Base-by-base conservation (phyloP, 2,888 invertebrate species). In the Masnerella sp. region DNA sequence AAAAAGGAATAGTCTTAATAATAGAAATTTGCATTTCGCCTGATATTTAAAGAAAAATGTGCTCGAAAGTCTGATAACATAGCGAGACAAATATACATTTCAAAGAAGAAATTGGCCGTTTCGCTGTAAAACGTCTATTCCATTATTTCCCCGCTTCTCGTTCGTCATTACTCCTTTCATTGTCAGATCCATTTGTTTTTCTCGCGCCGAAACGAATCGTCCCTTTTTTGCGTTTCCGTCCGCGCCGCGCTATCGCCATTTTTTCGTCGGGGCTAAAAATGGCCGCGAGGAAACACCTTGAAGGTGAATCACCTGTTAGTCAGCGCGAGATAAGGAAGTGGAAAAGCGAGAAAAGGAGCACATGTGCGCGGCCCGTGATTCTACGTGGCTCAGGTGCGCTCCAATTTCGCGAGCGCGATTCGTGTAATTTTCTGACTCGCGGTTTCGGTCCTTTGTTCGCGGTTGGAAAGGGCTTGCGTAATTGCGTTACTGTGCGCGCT, bases 281-380 rank as follows among this genome's bases (percentile, higher is more conserved):
- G 28, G 11, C 22, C 22, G 20, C 22, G 15, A 59, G 40, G 30
- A 38, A 49, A 64, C 62, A 62, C 52, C 36, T 64, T 40, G 15
- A 43, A 25, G 34, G 43, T 64, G 62, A 64, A 52, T 64, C 62
- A 64, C 42, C 51, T 34, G 54, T 64, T 64, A 64, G 62, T 64
- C 62, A 64, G 36, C 58, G 32, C 45, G 49, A 52, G 62, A 64
- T 64, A 64, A 52, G 34, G 14, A 22, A 30, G 42, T 15, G 34
- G 38, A 52, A 64, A 64, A 43, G 40, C 38, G 22, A 30, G n/a
- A 49, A 61, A 45, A 45, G 47, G 61, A 49, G 61, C 18, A 12
- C 47, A 47, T 47, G 47, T 34, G n/a, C 12, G 9, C 15, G 28
- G 5, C n/a, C n/a, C n/a, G n/a, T n/a, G n/a, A n/a, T n/a, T n/a